Conservation (phyloP, 2,888 invertebrate genomes). For the Timandra comae region DNA sequence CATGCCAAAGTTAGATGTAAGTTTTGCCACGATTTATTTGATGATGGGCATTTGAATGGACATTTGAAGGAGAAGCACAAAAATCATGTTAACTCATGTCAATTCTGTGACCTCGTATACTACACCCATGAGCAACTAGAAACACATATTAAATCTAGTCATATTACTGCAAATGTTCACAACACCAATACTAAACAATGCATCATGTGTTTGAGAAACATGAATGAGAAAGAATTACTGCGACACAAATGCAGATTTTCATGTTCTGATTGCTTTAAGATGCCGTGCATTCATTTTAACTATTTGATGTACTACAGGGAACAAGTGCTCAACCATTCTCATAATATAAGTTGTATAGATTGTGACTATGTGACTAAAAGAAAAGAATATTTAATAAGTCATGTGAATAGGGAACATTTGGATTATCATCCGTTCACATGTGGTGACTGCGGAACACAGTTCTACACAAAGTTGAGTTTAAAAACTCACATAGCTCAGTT, state of each 20-base stretch:
- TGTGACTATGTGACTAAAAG: constrained; percentile 43
- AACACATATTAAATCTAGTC: constrained; percentile 35
- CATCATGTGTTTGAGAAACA: constrained; percentile 36
- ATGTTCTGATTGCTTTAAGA: constrained; percentile 38
- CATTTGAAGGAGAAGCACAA: constrained; percentile 37
- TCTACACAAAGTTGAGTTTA: constrained; percentile 42
- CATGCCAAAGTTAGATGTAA: constrained; percentile 37
- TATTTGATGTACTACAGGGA: constrained; percentile 42
- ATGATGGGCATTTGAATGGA: constrained; percentile 7
- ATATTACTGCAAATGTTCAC: constrained; percentile 24
- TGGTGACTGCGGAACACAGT: constrained; percentile 39
- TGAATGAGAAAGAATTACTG: constrained; percentile 24
- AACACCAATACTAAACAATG: constrained; percentile 29
- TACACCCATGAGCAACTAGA: constrained; percentile 33
- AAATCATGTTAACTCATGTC: constrained; percentile 29
- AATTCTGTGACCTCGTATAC: constrained; percentile 38
- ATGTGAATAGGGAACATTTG: constrained; percentile 47
- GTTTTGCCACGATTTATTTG: constrained; percentile 33
- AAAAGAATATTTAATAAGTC: constrained; percentile 41
- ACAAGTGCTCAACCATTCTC: constrained; percentile 31
- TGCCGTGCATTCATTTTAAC: constrained; percentile 42
- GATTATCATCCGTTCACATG: constrained; percentile 47
- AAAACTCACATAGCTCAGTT: constrained; percentile 40
- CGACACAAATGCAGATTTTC: constrained; percentile 42
- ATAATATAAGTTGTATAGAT: constrained; percentile 37